A percentile compares a stretch with the other conserved stretches of the same genome.
These are phyloP conservation scores for Zelleria hepariella DNA, from an alignment of 2,888 invertebrate species.

Conservation along the genomic window DNA sequence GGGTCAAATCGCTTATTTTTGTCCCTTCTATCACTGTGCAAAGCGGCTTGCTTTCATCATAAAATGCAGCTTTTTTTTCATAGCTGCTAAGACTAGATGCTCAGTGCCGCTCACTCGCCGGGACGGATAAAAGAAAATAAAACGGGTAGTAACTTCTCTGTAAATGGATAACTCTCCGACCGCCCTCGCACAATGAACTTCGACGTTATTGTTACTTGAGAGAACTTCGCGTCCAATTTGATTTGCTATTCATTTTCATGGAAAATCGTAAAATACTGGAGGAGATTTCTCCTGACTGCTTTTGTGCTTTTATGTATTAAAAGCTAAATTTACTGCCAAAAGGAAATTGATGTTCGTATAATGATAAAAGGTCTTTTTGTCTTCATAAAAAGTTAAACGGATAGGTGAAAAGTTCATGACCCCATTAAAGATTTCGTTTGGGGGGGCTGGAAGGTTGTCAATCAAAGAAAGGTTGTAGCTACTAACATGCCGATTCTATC, in stretches of 20 bases:
- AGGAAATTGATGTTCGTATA: not conserved
- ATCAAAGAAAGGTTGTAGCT: too few species aligned
- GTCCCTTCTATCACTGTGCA: too few species aligned
- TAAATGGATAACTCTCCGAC: constrained; percentile 61
- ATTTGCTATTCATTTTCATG: constrained; percentile 25
- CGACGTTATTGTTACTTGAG: constrained; percentile 38
- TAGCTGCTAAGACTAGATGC: too few species aligned
- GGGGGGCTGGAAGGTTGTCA: too few species aligned
- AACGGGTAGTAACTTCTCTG: constrained; percentile 55
- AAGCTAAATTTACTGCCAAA: not conserved
- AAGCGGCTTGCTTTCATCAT: too few species aligned
- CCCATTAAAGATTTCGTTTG: not conserved
- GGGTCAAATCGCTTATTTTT: too few species aligned
- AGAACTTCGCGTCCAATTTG: constrained; percentile 28
- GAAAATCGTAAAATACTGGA: constrained; percentile 14
- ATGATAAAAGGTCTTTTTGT: not conserved
- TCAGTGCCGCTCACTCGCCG: constrained; percentile 49
- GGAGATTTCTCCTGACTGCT: constrained; percentile 3
- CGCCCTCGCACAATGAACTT: constrained; percentile 54
- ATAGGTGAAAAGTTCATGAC: not conserved
- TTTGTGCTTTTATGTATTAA: not conserved
- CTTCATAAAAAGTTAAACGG: not conserved
- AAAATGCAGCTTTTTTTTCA: too few species aligned
- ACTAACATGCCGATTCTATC: too few species aligned
- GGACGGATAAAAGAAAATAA: constrained; percentile 62